These are phyloP conservation scores for Carterocephalus palaemon DNA, from an alignment of 2,888 invertebrate genomes.

Conservation along the genomic window DNA sequence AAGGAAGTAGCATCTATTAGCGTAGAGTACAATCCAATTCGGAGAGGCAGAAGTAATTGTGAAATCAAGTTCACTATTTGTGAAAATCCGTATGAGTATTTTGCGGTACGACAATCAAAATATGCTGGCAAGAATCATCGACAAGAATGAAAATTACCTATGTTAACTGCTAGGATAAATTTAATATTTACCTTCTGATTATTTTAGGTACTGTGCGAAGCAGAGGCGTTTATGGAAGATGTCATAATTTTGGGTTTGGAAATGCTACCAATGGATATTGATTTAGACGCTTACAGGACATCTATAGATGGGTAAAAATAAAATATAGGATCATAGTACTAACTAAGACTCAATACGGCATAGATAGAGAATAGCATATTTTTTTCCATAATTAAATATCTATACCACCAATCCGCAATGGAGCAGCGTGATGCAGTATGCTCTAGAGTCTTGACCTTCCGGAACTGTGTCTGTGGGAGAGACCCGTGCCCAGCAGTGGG, in stretches of 20 bases:
- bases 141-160: too few relatives aligned
- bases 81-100: constrained; percentile 67
- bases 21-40: constrained; percentile 57
- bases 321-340: too few relatives aligned
- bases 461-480: too few relatives aligned
- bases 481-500: too few relatives aligned
- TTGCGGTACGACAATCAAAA: constrained; percentile 48
- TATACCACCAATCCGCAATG: too few relatives aligned
- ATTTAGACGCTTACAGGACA: constrained; percentile 49
- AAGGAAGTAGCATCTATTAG: constrained; percentile 45
- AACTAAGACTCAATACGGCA: too few relatives aligned
- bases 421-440: too few relatives aligned
- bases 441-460: too few relatives aligned
- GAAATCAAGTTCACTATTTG: constrained; percentile 55
- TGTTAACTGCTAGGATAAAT: not conserved
- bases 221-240: constrained; percentile 71
- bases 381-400: too few relatives aligned
- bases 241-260: constrained; percentile 62
- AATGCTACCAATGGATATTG: constrained; percentile 67
- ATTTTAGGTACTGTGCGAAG: constrained; percentile 60
- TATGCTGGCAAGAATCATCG: too few relatives aligned
- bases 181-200: constrained; percentile 6
- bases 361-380: too few relatives aligned
- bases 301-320: constrained; percentile 42
- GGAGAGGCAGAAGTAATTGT: constrained; percentile 55